Evolutionary conservation across 2,797 vertebrate species (phyloP).

Genomic region (Siniperca obscura): DNA sequence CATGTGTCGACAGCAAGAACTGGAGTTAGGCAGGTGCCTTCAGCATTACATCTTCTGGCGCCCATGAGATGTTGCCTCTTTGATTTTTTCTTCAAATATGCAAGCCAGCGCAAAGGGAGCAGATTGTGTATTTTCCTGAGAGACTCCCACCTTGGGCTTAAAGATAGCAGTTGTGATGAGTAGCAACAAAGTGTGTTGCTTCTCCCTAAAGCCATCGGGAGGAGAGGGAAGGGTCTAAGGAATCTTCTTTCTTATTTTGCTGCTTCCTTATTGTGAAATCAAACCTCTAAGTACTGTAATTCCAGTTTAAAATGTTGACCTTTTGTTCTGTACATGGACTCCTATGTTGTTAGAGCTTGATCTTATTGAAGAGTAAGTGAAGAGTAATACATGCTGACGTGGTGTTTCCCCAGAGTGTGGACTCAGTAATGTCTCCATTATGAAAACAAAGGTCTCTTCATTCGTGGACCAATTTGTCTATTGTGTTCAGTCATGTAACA

Average conservation of each 20-base stretch:
- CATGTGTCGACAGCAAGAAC: constrained; percentile 68
- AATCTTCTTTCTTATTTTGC: constrained; percentile 37
- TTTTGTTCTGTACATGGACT: constrained; percentile 25
- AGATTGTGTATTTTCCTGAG: constrained; percentile 86
- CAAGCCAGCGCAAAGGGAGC: constrained; percentile 77
- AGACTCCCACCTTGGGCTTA: constrained; percentile 85
- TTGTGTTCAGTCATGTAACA: constrained; percentile 61
- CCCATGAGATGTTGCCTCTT: constrained; percentile 85
- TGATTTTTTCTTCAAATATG: constrained; percentile 89
- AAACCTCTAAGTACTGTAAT: constrained; percentile 11
- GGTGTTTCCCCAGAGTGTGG: constrained; percentile 38
- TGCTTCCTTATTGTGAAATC: constrained; percentile 44
- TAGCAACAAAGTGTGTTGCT: constrained; percentile 74
- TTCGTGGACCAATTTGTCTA: constrained; percentile 59
- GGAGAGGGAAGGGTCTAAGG: constrained; percentile 44
- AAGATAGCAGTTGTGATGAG: constrained; percentile 84
- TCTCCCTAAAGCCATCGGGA: constrained; percentile 70
- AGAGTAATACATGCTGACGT: constrained; percentile 50
- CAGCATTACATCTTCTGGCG: constrained; percentile 73
- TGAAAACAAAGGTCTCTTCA: constrained; percentile 59
- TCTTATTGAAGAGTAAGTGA: constrained; percentile 46
- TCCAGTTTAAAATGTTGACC: constrained; percentile 37
- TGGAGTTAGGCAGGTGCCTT: constrained; percentile 65
- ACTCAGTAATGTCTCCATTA: constrained; percentile 58
- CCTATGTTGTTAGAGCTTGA: constrained; percentile 28